Evolutionary conservation across 2,113 vertebrate species (phyloP), one percentile per base, ranked within the genome.

Genomic region (Tamias sibiricus): DNA sequence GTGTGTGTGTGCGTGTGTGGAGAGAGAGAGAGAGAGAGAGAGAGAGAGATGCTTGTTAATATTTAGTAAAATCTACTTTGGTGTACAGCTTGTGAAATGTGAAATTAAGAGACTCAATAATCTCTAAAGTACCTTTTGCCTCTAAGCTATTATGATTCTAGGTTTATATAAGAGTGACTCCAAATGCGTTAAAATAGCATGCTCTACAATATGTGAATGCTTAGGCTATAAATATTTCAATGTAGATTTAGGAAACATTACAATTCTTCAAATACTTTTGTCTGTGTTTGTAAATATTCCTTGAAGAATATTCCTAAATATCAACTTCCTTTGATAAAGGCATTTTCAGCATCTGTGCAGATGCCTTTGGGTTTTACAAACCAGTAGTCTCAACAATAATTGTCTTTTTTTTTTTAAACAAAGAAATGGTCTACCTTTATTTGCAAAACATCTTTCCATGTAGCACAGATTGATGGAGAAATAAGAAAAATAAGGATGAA

Each of bases 391-490:
- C 82, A 85, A 59, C 57, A 95, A 85, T 62, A 88, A 86, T 87
- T 82, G 86, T 24, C 20, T 20, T 19, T 57, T 57, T 57, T 20
- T 57, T 57, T 22, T 24, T 52, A 16, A 8, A 59, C 9, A 6
- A 94, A 90, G 80, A 62, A 90, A 97, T 89, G 87, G 44, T 95
- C 80, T 57, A 57, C 57, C 84, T 84, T 82, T 96, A 77, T 96
- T 97, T 97, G 77, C 77, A 91, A 96, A 97, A 74, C 95, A 96
- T 37, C 44, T 80, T 30, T 4, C 12, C 49, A 1, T 57, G n/a
- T 49, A 92, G 44, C 91, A 86, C 10, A 76, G 75, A 94, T 88
- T 52, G 30, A 35, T 87, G 62, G 40, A 77, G 88, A 95, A 94
- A 89, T 37, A 8, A 76, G 84, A 42, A 83, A 90, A 93, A 75